These are phyloP conservation scores for Pagrus major DNA, from an alignment of 2,113 vertebrate genomes.

Conservation along the genomic window DNA sequence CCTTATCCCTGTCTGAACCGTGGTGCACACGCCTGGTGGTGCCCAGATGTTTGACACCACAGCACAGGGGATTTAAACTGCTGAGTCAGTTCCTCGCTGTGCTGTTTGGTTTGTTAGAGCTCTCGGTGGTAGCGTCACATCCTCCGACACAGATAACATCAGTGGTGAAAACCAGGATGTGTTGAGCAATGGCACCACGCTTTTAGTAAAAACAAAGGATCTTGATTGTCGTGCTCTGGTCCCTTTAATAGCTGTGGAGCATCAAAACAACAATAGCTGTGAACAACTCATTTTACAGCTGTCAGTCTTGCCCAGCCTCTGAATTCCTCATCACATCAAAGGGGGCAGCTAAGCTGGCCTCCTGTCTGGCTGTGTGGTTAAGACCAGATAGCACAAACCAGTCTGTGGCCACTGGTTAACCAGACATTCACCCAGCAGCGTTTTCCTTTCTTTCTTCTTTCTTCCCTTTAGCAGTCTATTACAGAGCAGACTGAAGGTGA, in stretches of 20 bases:
- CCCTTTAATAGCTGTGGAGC: not conserved
- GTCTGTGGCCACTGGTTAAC: slow-evolving; percentile 80
- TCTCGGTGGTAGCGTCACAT: not conserved
- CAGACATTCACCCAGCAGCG: slow-evolving; percentile 61
- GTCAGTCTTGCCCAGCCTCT: slow-evolving; percentile 25
- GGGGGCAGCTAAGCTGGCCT: slow-evolving; percentile 40
- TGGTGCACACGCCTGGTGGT: slow-evolving; percentile 39
- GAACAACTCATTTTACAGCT: slow-evolving; percentile 58
- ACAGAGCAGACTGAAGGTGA: slow-evolving; percentile 3
- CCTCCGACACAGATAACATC: not conserved
- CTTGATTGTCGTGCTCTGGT: slow-evolving; percentile 2
- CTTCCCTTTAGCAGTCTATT: slow-evolving; percentile 3
- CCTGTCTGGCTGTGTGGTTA: slow-evolving; percentile 60
- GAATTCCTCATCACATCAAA: slow-evolving; percentile 68
- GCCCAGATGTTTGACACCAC: slow-evolving; percentile 75
- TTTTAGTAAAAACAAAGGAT: slow-evolving; percentile 9
- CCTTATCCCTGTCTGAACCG: slow-evolving; percentile 68
- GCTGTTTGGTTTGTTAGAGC: slow-evolving; percentile 41
- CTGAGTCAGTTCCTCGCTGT: slow-evolving; percentile 38
- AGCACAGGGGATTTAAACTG: slow-evolving; percentile 25
- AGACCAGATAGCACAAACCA: slow-evolving; percentile 74
- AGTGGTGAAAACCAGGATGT: not conserved
- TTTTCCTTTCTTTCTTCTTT: not conserved
- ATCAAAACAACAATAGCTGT: slow-evolving; percentile 29
- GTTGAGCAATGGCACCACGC: not conserved